Evolutionary conservation across 2,113 vertebrate genomes (phyloP).

Genomic region (Fregetta grallaria): DNA sequence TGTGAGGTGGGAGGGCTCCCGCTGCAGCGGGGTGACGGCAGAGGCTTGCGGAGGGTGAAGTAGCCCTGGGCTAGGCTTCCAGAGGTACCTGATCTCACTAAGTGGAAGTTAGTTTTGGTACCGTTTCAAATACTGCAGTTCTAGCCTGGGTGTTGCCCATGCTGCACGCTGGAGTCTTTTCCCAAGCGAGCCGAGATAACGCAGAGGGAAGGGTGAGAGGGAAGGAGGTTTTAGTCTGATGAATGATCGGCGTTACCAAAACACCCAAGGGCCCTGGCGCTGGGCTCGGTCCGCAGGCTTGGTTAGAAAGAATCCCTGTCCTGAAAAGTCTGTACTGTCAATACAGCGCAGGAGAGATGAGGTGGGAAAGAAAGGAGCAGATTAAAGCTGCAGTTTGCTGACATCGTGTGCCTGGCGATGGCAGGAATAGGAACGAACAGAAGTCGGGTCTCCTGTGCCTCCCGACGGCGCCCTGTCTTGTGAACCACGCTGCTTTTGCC

Average conservation of each 20-base stretch:
- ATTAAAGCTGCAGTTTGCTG: not conserved
- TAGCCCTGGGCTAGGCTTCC: not conserved
- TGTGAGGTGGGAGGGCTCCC: not conserved
- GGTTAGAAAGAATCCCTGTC: not conserved
- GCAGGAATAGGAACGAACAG: not conserved
- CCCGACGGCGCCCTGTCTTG: rapidly evolving
- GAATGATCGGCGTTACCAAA: not conserved
- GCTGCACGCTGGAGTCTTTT: not conserved
- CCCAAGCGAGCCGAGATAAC: not conserved
- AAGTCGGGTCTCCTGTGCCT: not conserved
- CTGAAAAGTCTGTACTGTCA: not conserved
- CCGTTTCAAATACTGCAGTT: not conserved
- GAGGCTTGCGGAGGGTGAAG: not conserved
- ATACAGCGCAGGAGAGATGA: not conserved
- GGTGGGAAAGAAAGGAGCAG: not conserved
- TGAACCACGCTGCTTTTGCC: not conserved
- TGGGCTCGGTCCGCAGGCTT: not conserved
- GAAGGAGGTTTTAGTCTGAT: not conserved
- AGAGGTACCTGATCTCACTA: not conserved
- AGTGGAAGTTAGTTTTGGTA: slow-evolving; percentile 46
- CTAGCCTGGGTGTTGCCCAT: not conserved
- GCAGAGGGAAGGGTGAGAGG: not conserved
- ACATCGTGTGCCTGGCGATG: not conserved
- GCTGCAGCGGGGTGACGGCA: not conserved
- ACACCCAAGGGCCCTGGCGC: not conserved